A percentile compares a stretch with the other conserved stretches of the same genome.
Evolutionary conservation across 2,888 invertebrate species (phyloP).

Genomic region (Macrosoma leucophasiata): DNA sequence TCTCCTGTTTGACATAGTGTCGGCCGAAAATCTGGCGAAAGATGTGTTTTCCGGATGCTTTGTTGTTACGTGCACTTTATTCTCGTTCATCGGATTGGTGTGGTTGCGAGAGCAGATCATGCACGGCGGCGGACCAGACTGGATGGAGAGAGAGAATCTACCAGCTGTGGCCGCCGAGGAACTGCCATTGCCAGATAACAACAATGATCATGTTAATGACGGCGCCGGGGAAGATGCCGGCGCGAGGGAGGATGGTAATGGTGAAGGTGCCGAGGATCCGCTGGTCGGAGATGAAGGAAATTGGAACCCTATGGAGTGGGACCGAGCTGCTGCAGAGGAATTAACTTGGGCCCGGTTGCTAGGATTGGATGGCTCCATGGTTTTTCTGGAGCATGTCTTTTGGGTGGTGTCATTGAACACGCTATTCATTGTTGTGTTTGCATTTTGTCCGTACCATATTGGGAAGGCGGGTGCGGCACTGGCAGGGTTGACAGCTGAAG

Average conservation of each 20-base stretch:
- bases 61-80: slow-evolving; percentile 96
- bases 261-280: slow-evolving; percentile 66
- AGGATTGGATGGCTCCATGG: slow-evolving; percentile 96
- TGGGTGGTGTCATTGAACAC: slow-evolving; percentile 99
- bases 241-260: slow-evolving; percentile 51
- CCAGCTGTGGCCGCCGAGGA: slow-evolving; percentile 69
- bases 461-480: slow-evolving; percentile 88
- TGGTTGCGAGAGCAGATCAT: slow-evolving; percentile 99
- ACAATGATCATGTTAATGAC: slow-evolving; percentile 64
- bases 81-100: slow-evolving; percentile 96
- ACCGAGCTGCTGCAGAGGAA: slow-evolving; percentile 97
- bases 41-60: slow-evolving; percentile 98
- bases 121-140: slow-evolving; percentile 97
- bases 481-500: slow-evolving; percentile 67
- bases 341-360: slow-evolving; percentile 98
- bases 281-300: slow-evolving; percentile 86
- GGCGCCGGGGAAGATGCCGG: slow-evolving; percentile 48
- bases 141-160: slow-evolving; percentile 87
- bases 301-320: slow-evolving; percentile 99
- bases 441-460: slow-evolving; percentile 97
- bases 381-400: slow-evolving; percentile 98
- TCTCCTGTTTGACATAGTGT: slow-evolving; percentile 93
- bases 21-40: slow-evolving; percentile 92
- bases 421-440: slow-evolving; percentile 96
- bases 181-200: slow-evolving; percentile 61